Base-by-base conservation (phyloP, 2,888 invertebrate species). In the Zeuzera pyrina region DNA sequence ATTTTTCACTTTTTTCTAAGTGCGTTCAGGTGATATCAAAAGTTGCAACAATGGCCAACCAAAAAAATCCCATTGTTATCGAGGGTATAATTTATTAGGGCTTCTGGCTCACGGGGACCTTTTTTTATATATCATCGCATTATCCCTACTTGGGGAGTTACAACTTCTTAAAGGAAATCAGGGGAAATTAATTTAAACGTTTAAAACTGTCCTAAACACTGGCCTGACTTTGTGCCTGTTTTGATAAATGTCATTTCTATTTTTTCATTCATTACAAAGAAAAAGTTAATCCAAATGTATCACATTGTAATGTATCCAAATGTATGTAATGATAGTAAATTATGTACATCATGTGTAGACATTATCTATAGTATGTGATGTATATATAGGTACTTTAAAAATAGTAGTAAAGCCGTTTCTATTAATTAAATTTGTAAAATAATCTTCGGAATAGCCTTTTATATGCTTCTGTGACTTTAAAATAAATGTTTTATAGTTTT, bases 41-140 rank as follows among this genome's bases (percentile, higher is more conserved):
- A 81, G 70, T 81, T 73, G 77, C 71, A 77, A 84, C 84, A 83
- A 83, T 78, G 76, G 71, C 67, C 66, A 67, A 54, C 50, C 52
- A 60, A 77, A 84, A n/a, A 84, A 84, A 81, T 72, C 83, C 84
- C 74, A 83, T 84, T 84, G 84, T 84, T 84, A 84, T 84, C 84
- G 77, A 74, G 79, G 76, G 77, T 68, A 72, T 84, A 84, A 84
- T 84, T 84, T 84, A 84, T 84, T 81, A 81, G 74, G 73, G 78
- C 68, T 58, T 55, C 54, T 47, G 69, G 68, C 72, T 70, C 73
- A 68, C 65, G 60, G 78, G 72, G 74, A 72, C 79, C 79, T 83
- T 83, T 83, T 79, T 83, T 83, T 83, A 83, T 83, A 83, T 81
- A 83, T 83, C 83, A 83, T 83, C 83, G 81, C 76, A 81, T 83